These are phyloP conservation scores for Lacerta viridis DNA, from an alignment of 2,797 vertebrate species.

Conservation along the genomic window DNA sequence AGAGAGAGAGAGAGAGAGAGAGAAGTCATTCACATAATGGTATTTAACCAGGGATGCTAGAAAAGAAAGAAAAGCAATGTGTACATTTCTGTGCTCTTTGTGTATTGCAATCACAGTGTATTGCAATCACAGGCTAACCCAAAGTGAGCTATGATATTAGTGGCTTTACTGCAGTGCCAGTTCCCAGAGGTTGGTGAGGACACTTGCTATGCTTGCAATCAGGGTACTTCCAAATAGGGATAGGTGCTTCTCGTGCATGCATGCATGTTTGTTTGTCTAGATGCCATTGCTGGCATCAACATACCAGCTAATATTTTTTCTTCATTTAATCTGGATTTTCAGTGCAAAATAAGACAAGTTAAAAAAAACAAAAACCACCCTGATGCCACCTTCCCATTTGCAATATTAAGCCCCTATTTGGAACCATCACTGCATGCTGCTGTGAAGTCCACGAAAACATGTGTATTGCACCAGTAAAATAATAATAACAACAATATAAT, in stretches of 20 bases:
- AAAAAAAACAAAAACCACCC: too few relatives aligned
- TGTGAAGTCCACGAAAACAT: not conserved
- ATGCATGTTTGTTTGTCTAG: too few relatives aligned
- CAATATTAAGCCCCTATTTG: too few relatives aligned
- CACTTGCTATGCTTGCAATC: not conserved
- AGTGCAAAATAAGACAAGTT: too few relatives aligned
- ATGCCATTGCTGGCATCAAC: too few relatives aligned
- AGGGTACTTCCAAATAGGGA: too few relatives aligned
- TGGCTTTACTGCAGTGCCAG: not conserved
- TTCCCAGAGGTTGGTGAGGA: not conserved
- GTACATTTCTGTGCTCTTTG: slow-evolving; percentile 21
- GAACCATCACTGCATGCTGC: not conserved
- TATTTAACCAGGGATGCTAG: slow-evolving; percentile 32
- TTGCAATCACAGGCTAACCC: not conserved
- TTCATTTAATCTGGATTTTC: too few relatives aligned
- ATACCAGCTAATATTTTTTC: too few relatives aligned
- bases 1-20: too few relatives aligned
- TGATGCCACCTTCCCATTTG: too few relatives aligned
- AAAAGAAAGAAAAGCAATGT: not conserved
- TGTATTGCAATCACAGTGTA: slow-evolving; percentile 4
- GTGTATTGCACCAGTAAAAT: not conserved
- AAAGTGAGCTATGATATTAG: not conserved
- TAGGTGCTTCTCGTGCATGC: too few relatives aligned
- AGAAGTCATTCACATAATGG: slow-evolving; percentile 22
- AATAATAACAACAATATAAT: too few relatives aligned